phyloP scores from a whole-genome alignment of 2,797 vertebrate genomes.

The Euphonia xanthogaster region DNA sequence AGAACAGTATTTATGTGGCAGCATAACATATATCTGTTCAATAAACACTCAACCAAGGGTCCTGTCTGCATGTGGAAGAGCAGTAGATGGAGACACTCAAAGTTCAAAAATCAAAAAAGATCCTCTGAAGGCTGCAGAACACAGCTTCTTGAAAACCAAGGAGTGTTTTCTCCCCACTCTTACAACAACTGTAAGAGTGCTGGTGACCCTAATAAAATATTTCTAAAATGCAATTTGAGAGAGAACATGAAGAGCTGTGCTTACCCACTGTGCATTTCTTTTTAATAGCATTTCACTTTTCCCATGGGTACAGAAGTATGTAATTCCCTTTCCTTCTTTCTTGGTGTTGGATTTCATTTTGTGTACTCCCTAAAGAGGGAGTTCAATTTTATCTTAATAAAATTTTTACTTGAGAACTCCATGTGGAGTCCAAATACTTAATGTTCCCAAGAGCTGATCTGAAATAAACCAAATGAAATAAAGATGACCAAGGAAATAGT shows the following conservation, averaged over 20 bases:
- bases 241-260: not conserved
- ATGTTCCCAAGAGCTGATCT: not conserved
- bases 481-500: not conserved
- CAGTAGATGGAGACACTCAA: not conserved
- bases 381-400: constrained; percentile 46
- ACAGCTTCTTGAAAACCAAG: constrained; percentile 10
- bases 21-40: not conserved
- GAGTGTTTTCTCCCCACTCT: not conserved
- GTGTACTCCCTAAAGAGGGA: not conserved
- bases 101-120: not conserved
- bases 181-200: not conserved
- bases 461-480: constrained; percentile 18
- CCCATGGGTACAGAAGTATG: constrained; percentile 21
- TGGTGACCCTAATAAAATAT: constrained; percentile 33
- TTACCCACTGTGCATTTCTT: not conserved
- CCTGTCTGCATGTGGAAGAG: not conserved
- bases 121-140: constrained; percentile 23
- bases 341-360: constrained; percentile 27
- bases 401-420: constrained; percentile 29
- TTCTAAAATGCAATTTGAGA: constrained; percentile 24
- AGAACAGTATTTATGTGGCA: not conserved
- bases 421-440: constrained; percentile 23
- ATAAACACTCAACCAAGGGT: not conserved
- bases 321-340: constrained; percentile 16
- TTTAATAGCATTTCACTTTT: constrained; percentile 13